Percentiles rank a stretch among this genome's conserved stretches.
These are phyloP conservation scores for Stenolophus ochropezus DNA, from an alignment of 2,888 invertebrate genomes.

Conservation along the genomic window DNA sequence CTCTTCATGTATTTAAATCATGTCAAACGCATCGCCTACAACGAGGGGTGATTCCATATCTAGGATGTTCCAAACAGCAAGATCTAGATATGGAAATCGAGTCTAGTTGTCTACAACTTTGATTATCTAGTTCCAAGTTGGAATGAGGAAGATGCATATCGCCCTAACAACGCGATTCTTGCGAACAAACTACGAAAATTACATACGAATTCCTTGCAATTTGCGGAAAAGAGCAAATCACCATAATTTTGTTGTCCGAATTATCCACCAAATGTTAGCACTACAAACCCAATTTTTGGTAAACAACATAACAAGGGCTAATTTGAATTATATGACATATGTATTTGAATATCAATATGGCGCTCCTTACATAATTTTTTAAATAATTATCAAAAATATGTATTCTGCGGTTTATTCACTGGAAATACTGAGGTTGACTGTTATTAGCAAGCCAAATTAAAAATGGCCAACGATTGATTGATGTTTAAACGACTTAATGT, in stretches of 20 bases:
- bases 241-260: neutral
- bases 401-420: no score
- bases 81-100: neutral
- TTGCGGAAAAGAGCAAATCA: neutral
- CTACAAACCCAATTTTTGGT: no score
- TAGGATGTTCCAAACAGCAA: neutral
- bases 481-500: no score
- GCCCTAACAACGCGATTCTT: neutral
- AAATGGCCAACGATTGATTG: no score
- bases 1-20: slow-evolving; percentile 15
- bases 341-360: no score
- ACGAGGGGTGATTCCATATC: neutral
- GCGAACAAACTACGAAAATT: neutral
- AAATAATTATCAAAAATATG: no score
- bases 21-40: slow-evolving; percentile 1
- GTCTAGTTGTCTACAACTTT: neutral
- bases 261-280: no score
- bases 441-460: no score
- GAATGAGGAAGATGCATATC: neutral
- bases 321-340: no score
- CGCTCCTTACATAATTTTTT: no score
- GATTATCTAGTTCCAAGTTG: neutral
- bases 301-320: no score
- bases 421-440: no score
- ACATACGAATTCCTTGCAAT: neutral